phyloP scores from a whole-genome alignment of 23 tunicate genomes.

The Trididemnum clinides region DNA sequence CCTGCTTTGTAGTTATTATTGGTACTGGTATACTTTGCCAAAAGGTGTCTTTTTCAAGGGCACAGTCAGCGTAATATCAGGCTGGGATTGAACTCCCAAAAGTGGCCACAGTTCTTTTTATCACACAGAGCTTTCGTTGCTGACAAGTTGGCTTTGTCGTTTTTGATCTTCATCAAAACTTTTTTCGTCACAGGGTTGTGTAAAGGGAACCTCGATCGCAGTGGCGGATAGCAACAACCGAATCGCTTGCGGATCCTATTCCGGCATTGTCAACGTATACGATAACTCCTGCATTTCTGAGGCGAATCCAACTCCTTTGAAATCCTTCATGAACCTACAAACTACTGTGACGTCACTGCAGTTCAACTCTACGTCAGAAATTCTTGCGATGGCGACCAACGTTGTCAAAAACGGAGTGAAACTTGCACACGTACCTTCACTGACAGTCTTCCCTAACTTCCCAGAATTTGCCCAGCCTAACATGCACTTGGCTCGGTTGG shows the following conservation, averaged over 20 bases:
- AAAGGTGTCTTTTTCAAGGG: too few relatives aligned
- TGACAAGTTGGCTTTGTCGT: too few relatives aligned
- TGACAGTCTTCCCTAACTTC: slow-evolving; percentile 69
- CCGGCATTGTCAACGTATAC: slow-evolving; percentile 85
- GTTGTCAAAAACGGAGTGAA: slow-evolving; percentile 48
- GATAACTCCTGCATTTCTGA: slow-evolving; percentile 28
- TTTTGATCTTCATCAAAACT: too few relatives aligned
- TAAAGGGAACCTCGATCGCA: slow-evolving; percentile 72
- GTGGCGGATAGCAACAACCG: slow-evolving; percentile 37
- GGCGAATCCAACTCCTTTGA: slow-evolving; percentile 36
- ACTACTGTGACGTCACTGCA: slow-evolving; percentile 49
- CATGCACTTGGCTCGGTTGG: neutral
- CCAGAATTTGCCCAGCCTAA: slow-evolving; percentile 41
- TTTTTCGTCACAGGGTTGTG: slow-evolving; percentile 81
- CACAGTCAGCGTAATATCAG: too few relatives aligned
- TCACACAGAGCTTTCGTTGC: too few relatives aligned
- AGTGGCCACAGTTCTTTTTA: too few relatives aligned
- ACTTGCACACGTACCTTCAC: slow-evolving; percentile 56
- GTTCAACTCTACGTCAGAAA: slow-evolving; percentile 84
- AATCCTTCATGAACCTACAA: slow-evolving; percentile 71
- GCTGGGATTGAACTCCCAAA: too few relatives aligned
- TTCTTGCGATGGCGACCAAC: slow-evolving; percentile 78
- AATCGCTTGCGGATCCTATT: slow-evolving; percentile 85
- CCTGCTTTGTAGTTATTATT: too few relatives aligned
- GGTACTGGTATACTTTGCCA: too few relatives aligned